Evolutionary conservation across 2,113 vertebrate genomes (phyloP).

Genomic region (Columba janthina): DNA sequence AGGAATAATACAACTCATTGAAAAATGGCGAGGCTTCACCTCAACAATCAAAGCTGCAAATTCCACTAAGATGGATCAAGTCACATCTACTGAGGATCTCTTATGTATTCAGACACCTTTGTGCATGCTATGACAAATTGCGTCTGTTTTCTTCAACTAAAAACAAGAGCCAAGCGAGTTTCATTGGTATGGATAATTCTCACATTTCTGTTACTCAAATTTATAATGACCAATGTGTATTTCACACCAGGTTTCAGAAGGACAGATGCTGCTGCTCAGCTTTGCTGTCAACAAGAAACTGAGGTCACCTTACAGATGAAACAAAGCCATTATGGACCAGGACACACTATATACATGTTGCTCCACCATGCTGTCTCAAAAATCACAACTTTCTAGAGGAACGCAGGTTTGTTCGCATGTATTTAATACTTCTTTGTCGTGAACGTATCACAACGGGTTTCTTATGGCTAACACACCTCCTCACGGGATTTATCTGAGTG

Average conservation of each 20-base stretch:
- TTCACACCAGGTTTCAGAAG: not conserved
- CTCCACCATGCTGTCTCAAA: not conserved
- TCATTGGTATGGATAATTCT: not conserved
- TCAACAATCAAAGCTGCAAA: not conserved
- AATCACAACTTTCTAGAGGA: not conserved
- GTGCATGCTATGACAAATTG: not conserved
- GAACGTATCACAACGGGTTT: not conserved
- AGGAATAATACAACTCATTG: not conserved
- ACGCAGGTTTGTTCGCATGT: not conserved
- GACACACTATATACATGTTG: rapidly evolving
- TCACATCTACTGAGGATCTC: not conserved
- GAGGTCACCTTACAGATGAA: not conserved
- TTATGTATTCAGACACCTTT: not conserved
- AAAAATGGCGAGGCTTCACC: not conserved
- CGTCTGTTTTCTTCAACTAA: not conserved
- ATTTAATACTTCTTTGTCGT: not conserved
- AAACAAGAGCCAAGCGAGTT: not conserved
- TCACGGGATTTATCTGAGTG: not conserved
- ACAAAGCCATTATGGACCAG: not conserved
- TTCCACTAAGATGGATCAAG: not conserved
- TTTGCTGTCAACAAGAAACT: rapidly evolving
- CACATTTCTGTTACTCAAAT: not conserved
- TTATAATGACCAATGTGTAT: not conserved
- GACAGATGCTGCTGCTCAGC: not conserved
- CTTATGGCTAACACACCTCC: slow-evolving; percentile 23